Base-by-base conservation (phyloP, 2,113 vertebrate species). In the Peromyscus polionotus region DNA sequence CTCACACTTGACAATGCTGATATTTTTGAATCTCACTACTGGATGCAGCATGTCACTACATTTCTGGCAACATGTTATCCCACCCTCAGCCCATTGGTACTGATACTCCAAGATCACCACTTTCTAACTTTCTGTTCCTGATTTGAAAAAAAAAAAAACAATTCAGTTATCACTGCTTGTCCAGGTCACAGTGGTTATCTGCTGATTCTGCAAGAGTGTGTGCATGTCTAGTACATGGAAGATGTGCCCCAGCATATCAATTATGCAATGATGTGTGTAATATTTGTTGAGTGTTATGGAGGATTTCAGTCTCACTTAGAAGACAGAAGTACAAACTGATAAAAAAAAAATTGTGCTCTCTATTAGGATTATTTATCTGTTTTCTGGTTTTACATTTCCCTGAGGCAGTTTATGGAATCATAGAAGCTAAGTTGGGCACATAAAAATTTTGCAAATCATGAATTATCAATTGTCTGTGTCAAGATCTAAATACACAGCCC, bases 61-160 rank as follows among this genome's bases (percentile, higher is more conserved):
- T 80, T 96, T 42, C 57, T 95, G 39, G 26, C 39, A 14, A 51
- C 89, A 16, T 90, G 65, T 48, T 81, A 63, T 70, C 85, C 89
- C 42, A 68, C 88, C 2, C 48, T 95, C 12, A 90, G 79, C 10
- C n/a, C 94, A 45, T 48, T 72, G 26, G 59, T 84, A 65, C 2
- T 93, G 59, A 65, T 79, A 26, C 73, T 70, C 68, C 0, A 0
- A 83, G 24, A 93, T 72, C 67, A 31, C n/a, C 1, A 14, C 54
- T 45, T 42, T 77, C 85, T 14, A 63, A 22, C 42, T 68, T 77
- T 54, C 72, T 68, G 77, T 39, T 90, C 48, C 68, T 94, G 79
- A 80, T 68, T 85, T 48, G 19, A 42, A 57, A 42, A 5, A 39
- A 77, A 16, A 48, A 36, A 5, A 33, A 77, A 79, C 13, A 19